Evolutionary conservation across 2,797 vertebrate genomes (phyloP).

Genomic region (Bovichtus variegatus): DNA sequence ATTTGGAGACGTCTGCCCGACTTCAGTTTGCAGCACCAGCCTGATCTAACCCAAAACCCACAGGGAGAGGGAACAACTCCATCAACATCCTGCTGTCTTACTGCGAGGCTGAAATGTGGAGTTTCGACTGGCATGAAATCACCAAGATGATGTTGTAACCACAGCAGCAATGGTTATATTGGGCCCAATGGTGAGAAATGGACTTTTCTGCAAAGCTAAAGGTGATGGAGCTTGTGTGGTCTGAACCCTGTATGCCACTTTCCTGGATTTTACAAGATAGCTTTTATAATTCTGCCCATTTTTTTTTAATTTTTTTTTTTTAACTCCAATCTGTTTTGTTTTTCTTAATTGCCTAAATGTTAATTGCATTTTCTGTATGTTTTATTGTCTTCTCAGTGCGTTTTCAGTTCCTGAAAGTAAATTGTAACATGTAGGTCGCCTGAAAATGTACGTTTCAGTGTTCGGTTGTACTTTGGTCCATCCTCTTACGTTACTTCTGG

Average conservation of each 20-base stretch:
- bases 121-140: slow-evolving; percentile 30
- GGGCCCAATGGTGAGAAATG: neutral
- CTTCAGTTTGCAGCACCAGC: slow-evolving; percentile 46
- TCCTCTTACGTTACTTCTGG: no score
- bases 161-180: neutral
- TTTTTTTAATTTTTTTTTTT: neutral
- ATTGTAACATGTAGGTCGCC: no score
- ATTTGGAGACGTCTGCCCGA: slow-evolving; percentile 51
- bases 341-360: neutral
- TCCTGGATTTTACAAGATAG: neutral
- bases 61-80: slow-evolving; percentile 34
- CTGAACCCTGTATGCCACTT: neutral
- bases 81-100: slow-evolving; percentile 34
- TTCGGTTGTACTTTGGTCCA: no score
- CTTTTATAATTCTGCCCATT: neutral
- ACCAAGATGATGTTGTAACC: slow-evolving; percentile 5
- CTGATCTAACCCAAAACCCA: slow-evolving; percentile 43
- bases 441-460: no score
- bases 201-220: neutral
- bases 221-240: neutral
- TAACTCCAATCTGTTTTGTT: neutral
- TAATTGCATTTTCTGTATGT: neutral
- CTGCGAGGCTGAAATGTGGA: slow-evolving; percentile 26
- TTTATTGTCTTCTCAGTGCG: neutral
- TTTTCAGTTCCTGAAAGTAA: no score